A percentile compares a stretch with the other conserved stretches of the same genome.
These are phyloP conservation scores for Petrocephalus zakoni DNA, from an alignment of 2,113 vertebrate species.

Conservation along the genomic window DNA sequence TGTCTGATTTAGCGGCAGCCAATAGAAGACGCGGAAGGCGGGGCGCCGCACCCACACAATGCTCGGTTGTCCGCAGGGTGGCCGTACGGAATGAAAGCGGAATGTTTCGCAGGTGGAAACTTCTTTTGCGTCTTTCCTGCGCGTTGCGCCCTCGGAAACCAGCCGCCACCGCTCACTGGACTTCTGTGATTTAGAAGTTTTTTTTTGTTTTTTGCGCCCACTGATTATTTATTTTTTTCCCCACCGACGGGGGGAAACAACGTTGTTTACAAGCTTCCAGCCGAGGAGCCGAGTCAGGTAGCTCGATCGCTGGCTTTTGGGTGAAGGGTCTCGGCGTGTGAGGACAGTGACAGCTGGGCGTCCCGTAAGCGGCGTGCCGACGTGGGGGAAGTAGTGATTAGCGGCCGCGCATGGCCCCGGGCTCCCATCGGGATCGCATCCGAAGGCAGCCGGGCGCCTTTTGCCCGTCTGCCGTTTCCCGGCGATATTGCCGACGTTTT, in stretches of 20 bases:
- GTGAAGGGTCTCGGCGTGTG: not conserved
- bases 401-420: not conserved
- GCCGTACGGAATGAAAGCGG: slow-evolving; percentile 3
- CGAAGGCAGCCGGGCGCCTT: not conserved
- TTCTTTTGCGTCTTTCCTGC: not conserved
- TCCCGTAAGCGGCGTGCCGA: not conserved
- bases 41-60: not conserved
- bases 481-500: not conserved
- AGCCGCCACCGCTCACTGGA: not conserved
- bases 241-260: not conserved
- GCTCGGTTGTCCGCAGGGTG: slow-evolving; percentile 18
- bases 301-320: not conserved
- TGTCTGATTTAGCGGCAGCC: not conserved
- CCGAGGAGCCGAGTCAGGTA: slow-evolving; percentile 16
- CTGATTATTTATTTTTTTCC: not conserved
- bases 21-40: slow-evolving; percentile 20
- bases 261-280: not conserved
- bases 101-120: slow-evolving; percentile 26
- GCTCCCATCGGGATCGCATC: not conserved
- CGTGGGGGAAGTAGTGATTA: not conserved
- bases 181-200: not conserved
- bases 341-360: slow-evolving; percentile 11
- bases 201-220: not conserved
- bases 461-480: not conserved
- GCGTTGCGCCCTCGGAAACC: not conserved